Evolutionary conservation across 2,888 invertebrate genomes (phyloP), one percentile per base, ranked within the genome.

Genomic region (Encarsia formosa): DNA sequence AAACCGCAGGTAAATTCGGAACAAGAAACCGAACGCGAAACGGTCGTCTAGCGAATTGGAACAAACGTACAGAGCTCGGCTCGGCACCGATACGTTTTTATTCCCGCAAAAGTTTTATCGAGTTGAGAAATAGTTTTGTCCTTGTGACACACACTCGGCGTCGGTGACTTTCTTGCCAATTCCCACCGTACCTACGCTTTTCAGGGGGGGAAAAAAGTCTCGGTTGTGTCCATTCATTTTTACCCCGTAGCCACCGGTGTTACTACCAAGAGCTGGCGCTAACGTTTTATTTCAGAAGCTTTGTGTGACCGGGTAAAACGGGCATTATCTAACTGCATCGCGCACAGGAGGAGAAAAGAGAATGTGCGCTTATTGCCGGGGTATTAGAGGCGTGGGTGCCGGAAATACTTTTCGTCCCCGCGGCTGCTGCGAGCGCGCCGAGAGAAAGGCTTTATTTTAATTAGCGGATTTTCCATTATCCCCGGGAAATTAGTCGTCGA

Each of bases 291-390:
- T 15, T 9, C 34, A 34, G 8, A 5, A n/a, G 6, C 34, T 34
- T 34, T 34, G 35, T 22, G 23, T 47, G 39, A 53, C 48, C 53
- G 45, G 39, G 42, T 31, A 49, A 52, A 57, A 54, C 41, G 42
- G 37, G 46, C 52, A 52, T 57, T 57, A 57, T 54, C 57, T 57
- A 54, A 57, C 52, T 19, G 47, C n/a, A n/a, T n/a, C n/a, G n/a
- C n/a, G 11, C 24, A 34, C 43, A 31, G 44, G 38, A 44, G 51
- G 51, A 34, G 46, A 50, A 54, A n/a, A 54, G 54, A 52, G 51
- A 57, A 57, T 49, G 52, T 49, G 40, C 44, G 39, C 29, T 35
- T 18, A 51, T 44, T 40, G 40, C 40, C 11, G 18, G 6, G 41
- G 5, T 37, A 16, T 11, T 34, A 22, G 8, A 42, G 37, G 47